Base-by-base conservation (phyloP, 2,888 invertebrate species). In the Synanthedon formicaeformis region DNA sequence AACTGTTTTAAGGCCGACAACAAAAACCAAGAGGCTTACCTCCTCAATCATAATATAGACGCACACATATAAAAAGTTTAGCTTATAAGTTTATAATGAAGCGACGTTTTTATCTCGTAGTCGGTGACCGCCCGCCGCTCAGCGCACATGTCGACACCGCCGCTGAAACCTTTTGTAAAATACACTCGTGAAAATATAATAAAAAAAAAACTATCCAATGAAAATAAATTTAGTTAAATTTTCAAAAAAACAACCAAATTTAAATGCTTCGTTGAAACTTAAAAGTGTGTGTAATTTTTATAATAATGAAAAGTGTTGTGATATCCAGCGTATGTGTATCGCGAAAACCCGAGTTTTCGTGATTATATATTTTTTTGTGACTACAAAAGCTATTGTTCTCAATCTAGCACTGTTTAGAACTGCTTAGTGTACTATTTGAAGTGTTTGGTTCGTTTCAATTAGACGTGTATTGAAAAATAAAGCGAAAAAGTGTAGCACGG, bases 31-130 rank as follows among this genome's bases (percentile, higher is more conserved):
- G 64, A 66, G 71, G 68, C 80, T 78, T 81, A 81, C 77, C 62
- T 68, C 66, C 69, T 71, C 69, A 69, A 69, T 67, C 69, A 64
- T 75, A 81, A 64, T 75, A 81, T 69, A 64, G 75, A 82, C 84
- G 74, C 86, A 85, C 86, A 83, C 83, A 61, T 66, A 74, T 66
- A 75, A 81, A 82, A 87, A 84, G 81, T 83, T 81, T 81, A 85
- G 81, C 86, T 85, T 82, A 85, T 85, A 86, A 86, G 84, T 85
- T 87, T 85, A 85, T 86, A 87, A 85, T 86, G 82, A 86, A 83
- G 78, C 81, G 75, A 73, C 77, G 86, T 86, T 86, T 86, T 86
- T 87, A 87, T 87, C 86, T 84, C 75, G 83, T 85, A 87, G 87
- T 87, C 83, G 81, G 69, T 75, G 75, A 77, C 74, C 78, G 84